Evolutionary conservation across 2,888 invertebrate genomes (phyloP).

Genomic region (Lasioglossum pauxillum): DNA sequence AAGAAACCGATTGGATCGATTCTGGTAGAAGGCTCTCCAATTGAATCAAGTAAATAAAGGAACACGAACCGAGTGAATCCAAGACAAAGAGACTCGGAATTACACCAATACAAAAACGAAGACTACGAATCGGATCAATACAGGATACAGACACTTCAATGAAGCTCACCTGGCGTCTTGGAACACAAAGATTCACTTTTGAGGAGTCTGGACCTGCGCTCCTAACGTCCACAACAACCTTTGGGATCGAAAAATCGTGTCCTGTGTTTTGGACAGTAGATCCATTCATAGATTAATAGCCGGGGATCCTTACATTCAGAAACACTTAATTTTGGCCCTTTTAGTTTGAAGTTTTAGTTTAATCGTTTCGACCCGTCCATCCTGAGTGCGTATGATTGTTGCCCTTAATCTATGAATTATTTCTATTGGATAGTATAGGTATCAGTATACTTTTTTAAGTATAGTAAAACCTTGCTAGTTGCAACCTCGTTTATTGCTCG

Average conservation of each 20-base stretch:
- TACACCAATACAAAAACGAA: not conserved
- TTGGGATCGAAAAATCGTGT: not conserved
- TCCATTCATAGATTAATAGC: not conserved
- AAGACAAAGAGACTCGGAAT: slow-evolving; percentile 1
- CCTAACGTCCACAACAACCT: not conserved
- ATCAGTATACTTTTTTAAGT: too few species aligned
- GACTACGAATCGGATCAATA: not conserved
- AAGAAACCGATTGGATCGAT: not conserved
- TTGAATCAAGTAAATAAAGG: not conserved
- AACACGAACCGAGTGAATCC: not conserved
- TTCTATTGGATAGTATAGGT: not conserved
- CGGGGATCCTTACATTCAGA: not conserved
- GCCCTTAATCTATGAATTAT: not conserved
- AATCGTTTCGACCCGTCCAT: not conserved
- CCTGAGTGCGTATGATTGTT: not conserved
- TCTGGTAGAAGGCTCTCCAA: not conserved
- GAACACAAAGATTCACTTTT: not conserved
- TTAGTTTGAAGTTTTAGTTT: not conserved
- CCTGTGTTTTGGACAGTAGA: not conserved
- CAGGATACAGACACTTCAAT: not conserved
- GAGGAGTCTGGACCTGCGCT: not conserved
- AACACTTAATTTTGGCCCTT: not conserved
- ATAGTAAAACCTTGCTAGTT: too few species aligned
- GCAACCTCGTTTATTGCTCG: too few species aligned
- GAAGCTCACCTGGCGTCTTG: not conserved